Evolutionary conservation across 2,113 vertebrate species (phyloP), one percentile per base, ranked within the genome.

Genomic region (Carassius auratus): DNA sequence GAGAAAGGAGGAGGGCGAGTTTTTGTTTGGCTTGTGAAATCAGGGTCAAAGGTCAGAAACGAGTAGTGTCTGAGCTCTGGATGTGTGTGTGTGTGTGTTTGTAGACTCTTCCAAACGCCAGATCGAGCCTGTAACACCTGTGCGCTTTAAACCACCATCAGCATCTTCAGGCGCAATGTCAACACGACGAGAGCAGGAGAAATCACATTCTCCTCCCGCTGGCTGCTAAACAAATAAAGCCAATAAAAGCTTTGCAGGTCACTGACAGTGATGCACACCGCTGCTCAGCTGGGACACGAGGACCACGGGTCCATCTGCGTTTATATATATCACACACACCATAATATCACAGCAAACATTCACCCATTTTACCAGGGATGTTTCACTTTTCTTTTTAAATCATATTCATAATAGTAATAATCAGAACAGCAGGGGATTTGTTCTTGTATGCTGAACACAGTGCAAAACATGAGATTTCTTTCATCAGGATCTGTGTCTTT

Each of bases 221-320:
- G 79, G 38, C n/a, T 81, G 79, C 57, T 79, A 61, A 79, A 81
- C 68, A 68, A 81, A 81, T 81, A 81, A 68, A 81, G 79, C 79
- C 61, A 81, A 64, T 81, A 81, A 81, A 68, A 81, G 79, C 79
- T 68, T 68, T 79, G 36, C 79, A 81, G 61, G 79, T 81, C 79
- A 62, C 12, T 62, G 76, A 62, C 76, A 62, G 76, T 23, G 55
- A 79, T 59, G 36, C 36, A 42, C 76, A 79, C 33, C 10, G 2
- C 33, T 42, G 21, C 57, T 79, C 76, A 42, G 21, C 76, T 42
- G 76, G 55, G 55, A 62, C 42, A 75, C 5, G 1, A 48, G 5
- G 30, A 61, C 30, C 52, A n/a, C 1, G 3, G 38, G 33, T n/a
- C 55, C 33, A 9, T 42, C 55, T 66, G 36, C 6, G 61, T 68